Evolutionary conservation across 2,888 invertebrate species (phyloP), one percentile per base, ranked within the genome.

Genomic region (Yponomeuta evonymella): DNA sequence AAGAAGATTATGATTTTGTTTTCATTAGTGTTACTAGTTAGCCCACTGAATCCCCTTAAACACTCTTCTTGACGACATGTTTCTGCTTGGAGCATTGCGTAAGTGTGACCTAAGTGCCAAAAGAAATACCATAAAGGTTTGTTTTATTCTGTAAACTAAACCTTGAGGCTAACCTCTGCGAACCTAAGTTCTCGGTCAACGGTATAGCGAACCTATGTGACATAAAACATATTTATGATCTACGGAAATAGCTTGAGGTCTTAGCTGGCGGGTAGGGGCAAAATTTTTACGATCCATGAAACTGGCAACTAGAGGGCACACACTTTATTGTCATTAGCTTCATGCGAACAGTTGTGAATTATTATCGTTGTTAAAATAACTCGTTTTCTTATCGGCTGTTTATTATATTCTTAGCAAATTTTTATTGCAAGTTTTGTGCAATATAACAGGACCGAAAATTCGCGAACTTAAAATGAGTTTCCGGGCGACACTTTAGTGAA

Each of bases 211-310:
- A 58, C 4, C 51, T 58, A 58, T 58, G 51, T 58, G 51, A 58
- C 51, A 58, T 58, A 58, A 58, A 58, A 58, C 51, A 58, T 58
- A 58, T 58, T 58, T 58, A 58, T 58, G 12, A 15, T 12, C 51
- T 58, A 58, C 51, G 15, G 51, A 58, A 58, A 58, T 58, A 12
- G 51, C 51, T 58, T 15, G 51, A 58, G 51, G 51, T 15, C 51
- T 23, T 58, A 15, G 51, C 15, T 58, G 15, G 51, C 51, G 51
- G 51, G 51, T 15, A 58, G 15, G 2, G 51, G 51, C 12, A 5
- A 58, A 58, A 58, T 58, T 58, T 58, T 58, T 58, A 58, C 51
- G 51, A 58, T 58, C 51, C 51, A 58, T 58, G 51, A 58, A 58
- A 15, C 51, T 15, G 51, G 12, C 51, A 15, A 58, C 51, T 15